phyloP scores from a whole-genome alignment of 2,113 vertebrate genomes.

The Ramphastos sulfuratus region DNA sequence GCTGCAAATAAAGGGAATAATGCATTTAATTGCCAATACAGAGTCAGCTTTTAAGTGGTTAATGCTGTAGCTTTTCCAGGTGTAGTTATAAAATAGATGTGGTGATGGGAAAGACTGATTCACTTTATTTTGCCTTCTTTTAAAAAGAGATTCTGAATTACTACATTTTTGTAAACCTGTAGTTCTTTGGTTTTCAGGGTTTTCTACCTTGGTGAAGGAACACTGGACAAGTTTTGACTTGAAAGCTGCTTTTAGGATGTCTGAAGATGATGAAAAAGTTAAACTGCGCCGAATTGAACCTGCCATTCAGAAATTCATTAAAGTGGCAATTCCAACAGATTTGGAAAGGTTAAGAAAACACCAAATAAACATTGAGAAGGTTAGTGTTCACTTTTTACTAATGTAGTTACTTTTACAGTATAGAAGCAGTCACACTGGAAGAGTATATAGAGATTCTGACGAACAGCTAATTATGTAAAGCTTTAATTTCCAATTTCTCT shows the following conservation, averaged over 20 bases:
- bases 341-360: constrained; percentile 94
- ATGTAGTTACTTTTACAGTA: not conserved
- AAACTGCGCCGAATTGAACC: constrained; percentile 90
- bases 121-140: not conserved
- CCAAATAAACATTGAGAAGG: constrained; percentile 97
- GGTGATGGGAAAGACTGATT: not conserved
- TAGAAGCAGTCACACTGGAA: not conserved
- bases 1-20: not conserved
- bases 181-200: constrained; percentile 39
- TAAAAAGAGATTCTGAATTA: not conserved
- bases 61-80: not conserved
- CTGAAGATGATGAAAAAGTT: constrained; percentile 87
- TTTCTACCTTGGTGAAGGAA: constrained; percentile 43
- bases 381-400: constrained; percentile 46
- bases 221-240: not conserved
- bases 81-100: not conserved
- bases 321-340: constrained; percentile 96
- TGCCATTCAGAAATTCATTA: constrained; percentile 94
- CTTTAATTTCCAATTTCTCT: constrained; percentile 7
- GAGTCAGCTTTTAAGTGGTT: not conserved
- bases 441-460: not conserved
- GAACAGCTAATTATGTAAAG: not conserved
- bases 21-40: not conserved
- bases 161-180: not conserved
- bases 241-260: constrained; percentile 78